Conservation (phyloP, 2,797 vertebrate species). For the Tragelaphus oryx region DNA sequence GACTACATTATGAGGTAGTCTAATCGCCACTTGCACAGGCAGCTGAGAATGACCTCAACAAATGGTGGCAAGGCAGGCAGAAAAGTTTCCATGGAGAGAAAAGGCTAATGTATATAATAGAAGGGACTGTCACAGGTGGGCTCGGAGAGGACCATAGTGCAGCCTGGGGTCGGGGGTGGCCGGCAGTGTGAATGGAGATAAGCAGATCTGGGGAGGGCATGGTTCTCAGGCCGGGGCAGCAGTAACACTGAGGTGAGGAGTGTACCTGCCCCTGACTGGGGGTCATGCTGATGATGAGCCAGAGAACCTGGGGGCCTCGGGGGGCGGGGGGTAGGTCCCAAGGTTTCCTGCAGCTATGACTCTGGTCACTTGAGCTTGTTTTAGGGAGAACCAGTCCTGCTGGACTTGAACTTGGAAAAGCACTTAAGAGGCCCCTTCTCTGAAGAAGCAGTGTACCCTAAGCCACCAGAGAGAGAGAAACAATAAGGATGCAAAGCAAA, state of each 20-base stretch:
- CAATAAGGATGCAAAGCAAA: background rate
- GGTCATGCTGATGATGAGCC: background rate
- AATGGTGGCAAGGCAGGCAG: background rate
- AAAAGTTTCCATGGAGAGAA: background rate
- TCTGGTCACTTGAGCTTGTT: background rate
- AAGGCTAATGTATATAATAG: background rate
- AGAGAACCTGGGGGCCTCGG: background rate
- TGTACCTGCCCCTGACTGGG: background rate
- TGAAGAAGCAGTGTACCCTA: background rate
- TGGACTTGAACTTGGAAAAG: background rate
- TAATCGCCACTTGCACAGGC: background rate
- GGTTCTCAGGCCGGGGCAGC: background rate
- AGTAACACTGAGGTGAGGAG: background rate
- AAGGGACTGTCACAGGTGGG: background rate
- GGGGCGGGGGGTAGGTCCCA: background rate
- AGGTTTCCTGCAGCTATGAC: background rate
- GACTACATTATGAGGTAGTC: constrained; percentile 64
- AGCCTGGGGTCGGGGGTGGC: background rate
- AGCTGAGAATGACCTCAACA: background rate
- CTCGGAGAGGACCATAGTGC: background rate
- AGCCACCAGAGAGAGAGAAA: background rate
- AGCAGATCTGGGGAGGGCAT: background rate
- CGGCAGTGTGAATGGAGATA: background rate
- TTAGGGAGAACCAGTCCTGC: background rate
- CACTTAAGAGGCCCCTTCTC: background rate